Conservation (phyloP, 2,797 vertebrate genomes). For the Myotis planiceps region DNA sequence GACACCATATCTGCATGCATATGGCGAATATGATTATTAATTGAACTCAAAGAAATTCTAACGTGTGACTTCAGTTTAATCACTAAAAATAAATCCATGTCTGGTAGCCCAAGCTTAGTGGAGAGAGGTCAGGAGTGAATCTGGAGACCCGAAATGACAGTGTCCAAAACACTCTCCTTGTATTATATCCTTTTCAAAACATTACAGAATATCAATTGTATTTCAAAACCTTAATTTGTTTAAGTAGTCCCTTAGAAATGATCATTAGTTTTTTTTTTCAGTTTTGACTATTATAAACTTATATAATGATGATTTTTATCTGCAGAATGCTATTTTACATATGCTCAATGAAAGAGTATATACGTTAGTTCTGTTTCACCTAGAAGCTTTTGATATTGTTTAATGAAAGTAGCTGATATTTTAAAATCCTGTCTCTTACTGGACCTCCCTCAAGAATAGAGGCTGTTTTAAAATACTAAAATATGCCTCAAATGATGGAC, state of each 20-base stretch:
- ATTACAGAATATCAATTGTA: background rate
- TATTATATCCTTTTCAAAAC: background rate
- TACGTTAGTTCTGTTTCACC: constrained; percentile 40
- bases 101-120: background rate
- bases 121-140: background rate
- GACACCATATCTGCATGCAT: background rate
- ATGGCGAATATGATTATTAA: background rate
- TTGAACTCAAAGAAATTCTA: background rate
- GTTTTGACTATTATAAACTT: background rate
- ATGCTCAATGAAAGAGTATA: constrained; percentile 19
- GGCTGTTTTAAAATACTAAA: constrained; percentile 52
- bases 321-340: constrained; percentile 35
- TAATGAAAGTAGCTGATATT: constrained; percentile 19
- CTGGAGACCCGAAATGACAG: background rate
- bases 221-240: constrained; percentile 2
- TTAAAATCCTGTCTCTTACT: background rate
- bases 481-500: constrained; percentile 62
- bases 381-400: background rate
- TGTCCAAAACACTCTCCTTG: background rate
- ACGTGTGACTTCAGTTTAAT: background rate
- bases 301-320: constrained; percentile 55
- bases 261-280: background rate
- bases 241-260: background rate
- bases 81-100: constrained; percentile 8
- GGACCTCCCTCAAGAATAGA: background rate